Percentiles rank a stretch among this genome's conserved stretches.
Evolutionary conservation across 1,140 invertebrate species (phyloP).

Genomic region (Drosophila nasuta): DNA sequence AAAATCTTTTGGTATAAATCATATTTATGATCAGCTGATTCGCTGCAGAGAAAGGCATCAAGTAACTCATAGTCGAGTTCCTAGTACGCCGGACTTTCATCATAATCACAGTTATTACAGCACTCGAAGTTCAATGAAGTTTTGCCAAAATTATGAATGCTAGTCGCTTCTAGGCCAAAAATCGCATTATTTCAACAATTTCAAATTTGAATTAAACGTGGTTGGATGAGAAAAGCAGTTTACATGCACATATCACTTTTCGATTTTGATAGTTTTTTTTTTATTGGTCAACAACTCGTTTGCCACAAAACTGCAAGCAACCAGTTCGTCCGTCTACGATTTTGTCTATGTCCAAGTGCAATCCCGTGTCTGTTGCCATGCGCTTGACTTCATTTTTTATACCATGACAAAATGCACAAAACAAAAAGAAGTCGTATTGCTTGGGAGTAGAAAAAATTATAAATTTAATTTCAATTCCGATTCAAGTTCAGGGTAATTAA

Average conservation of each 20-base stretch:
- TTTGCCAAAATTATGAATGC: background rate
- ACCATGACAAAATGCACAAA: too few relatives aligned
- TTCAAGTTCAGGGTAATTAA: too few relatives aligned
- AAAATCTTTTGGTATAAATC: background rate
- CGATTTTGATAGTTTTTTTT: constrained; percentile 29
- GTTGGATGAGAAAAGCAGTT: background rate
- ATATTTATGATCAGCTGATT: constrained; percentile 2
- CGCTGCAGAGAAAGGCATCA: background rate
- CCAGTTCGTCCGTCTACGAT: background rate
- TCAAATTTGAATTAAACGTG: background rate
- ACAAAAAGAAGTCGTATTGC: too few relatives aligned
- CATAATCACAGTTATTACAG: background rate
- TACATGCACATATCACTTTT: constrained; percentile 16
- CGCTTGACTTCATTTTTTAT: too few relatives aligned
- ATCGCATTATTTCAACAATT: background rate
- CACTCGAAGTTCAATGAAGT: background rate
- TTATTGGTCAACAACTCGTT: constrained; percentile 13
- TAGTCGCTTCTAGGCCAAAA: background rate
- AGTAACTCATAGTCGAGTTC: background rate
- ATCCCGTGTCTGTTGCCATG: constrained; percentile 2
- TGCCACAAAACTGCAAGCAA: background rate
- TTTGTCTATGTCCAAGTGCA: background rate
- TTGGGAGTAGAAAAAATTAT: too few relatives aligned
- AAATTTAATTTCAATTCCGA: too few relatives aligned
- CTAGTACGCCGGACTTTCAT: background rate